Conservation (phyloP, 1,140 invertebrate species). For the Hetaerina americana region DNA sequence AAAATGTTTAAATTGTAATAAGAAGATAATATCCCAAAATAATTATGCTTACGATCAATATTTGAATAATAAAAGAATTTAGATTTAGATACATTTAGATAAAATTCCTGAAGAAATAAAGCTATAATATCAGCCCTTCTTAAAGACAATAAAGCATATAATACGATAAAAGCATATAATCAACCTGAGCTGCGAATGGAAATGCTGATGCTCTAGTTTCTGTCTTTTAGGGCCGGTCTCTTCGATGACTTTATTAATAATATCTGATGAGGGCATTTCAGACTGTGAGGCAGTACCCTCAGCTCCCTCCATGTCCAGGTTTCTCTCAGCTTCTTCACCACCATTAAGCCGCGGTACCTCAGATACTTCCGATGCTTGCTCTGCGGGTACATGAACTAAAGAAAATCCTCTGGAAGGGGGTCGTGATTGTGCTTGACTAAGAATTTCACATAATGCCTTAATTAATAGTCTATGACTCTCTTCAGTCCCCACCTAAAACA, state of each 20-base stretch:
- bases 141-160: too few relatives aligned
- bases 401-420: slow-evolving; percentile 24
- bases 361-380: too few relatives aligned
- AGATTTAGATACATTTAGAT: too few relatives aligned
- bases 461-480: slow-evolving; percentile 56
- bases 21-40: not conserved
- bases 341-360: slow-evolving; percentile 29
- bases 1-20: not conserved
- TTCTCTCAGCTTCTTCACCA: slow-evolving; percentile 8
- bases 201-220: slow-evolving; percentile 32
- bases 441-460: slow-evolving; percentile 56
- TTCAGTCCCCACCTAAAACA: slow-evolving; percentile 38
- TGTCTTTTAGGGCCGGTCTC: slow-evolving; percentile 18
- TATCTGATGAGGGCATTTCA: slow-evolving; percentile 12
- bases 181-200: slow-evolving; percentile 38
- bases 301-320: slow-evolving; percentile 18
- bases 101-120: too few relatives aligned
- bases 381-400: slow-evolving; percentile 42
- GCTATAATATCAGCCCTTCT: too few relatives aligned
- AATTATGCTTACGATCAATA: slow-evolving; percentile 1
- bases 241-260: slow-evolving; percentile 5
- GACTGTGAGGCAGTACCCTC: slow-evolving; percentile 15
- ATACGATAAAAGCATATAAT: not conserved
- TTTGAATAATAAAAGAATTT: too few relatives aligned
- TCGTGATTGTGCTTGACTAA: slow-evolving; percentile 29